phyloP scores from a whole-genome alignment of 2,113 vertebrate species.

The Piaya cayana region DNA sequence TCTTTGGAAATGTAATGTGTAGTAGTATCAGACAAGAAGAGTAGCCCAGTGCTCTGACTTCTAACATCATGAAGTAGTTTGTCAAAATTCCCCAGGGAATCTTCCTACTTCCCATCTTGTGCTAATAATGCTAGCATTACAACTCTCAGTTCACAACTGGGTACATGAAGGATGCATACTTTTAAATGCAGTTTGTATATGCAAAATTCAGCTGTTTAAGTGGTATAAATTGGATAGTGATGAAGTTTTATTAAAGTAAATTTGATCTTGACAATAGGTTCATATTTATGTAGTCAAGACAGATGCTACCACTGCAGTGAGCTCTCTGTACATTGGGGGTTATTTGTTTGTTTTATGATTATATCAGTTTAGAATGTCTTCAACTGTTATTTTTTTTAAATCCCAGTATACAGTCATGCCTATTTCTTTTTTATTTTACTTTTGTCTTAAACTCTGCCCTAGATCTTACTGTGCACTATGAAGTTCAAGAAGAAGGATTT shows the following conservation, averaged over 20 bases:
- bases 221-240: neutral
- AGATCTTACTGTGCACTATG: neutral
- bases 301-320: neutral
- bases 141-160: neutral
- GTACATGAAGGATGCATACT: neutral
- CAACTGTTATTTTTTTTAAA: neutral
- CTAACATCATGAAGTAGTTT: neutral
- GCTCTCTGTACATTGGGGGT: neutral
- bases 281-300: constrained; percentile 19
- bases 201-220: neutral
- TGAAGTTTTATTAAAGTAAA: constrained; percentile 6
- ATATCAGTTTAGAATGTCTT: neutral
- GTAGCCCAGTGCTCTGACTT: neutral
- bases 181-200: neutral
- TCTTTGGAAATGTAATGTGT: neutral
- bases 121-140: neutral
- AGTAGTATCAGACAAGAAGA: neutral
- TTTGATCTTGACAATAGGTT: neutral
- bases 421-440: neutral
- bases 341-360: neutral
- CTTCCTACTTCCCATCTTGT: neutral
- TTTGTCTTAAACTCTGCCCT: neutral
- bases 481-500: neutral
- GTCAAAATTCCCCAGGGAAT: neutral
- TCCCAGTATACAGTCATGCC: accelerated